Conservation (phyloP, 1,140 invertebrate species). For the Aphaenogaster ashmeadi region DNA sequence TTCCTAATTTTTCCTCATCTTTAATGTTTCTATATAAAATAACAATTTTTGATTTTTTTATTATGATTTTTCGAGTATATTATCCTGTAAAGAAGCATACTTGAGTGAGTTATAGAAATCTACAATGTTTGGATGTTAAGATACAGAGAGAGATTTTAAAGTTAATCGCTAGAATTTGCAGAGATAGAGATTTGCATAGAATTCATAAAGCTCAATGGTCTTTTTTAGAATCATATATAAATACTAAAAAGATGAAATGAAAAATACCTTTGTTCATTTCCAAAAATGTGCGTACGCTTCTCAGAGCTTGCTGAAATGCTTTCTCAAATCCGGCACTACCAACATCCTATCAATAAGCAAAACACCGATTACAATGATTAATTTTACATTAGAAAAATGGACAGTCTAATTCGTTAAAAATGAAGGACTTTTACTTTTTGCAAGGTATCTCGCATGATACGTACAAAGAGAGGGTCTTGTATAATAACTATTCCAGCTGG, state of each 20-base stretch:
- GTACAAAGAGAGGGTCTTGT: slow-evolving; percentile 96
- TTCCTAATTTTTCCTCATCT: background rate
- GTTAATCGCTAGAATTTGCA: background rate
- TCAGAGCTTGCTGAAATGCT: slow-evolving; percentile 91
- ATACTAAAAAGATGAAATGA: background rate
- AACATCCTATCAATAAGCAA: slow-evolving; percentile 86
- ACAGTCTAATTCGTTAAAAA: slow-evolving; percentile 5
- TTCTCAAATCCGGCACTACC: slow-evolving; percentile 91
- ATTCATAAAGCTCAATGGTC: background rate
- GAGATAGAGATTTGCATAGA: background rate
- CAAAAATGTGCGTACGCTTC: slow-evolving; percentile 90
- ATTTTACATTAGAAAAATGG: slow-evolving; percentile 27
- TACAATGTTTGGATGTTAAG: background rate
- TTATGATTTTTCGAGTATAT: background rate
- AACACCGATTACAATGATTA: slow-evolving; percentile 4
- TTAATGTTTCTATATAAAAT: background rate
- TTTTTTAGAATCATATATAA: slow-evolving; percentile 20
- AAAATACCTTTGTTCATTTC: slow-evolving; percentile 81
- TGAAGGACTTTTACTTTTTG: background rate
- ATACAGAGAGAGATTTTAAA: background rate
- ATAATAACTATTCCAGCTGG: slow-evolving; percentile 93
- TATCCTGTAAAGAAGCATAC: slow-evolving; percentile 10
- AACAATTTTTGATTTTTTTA: background rate
- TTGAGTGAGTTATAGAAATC: background rate
- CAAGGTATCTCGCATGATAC: slow-evolving; percentile 69